phyloP scores from a whole-genome alignment of 2,888 invertebrate species.

The Rhyacophila evoluta region DNA sequence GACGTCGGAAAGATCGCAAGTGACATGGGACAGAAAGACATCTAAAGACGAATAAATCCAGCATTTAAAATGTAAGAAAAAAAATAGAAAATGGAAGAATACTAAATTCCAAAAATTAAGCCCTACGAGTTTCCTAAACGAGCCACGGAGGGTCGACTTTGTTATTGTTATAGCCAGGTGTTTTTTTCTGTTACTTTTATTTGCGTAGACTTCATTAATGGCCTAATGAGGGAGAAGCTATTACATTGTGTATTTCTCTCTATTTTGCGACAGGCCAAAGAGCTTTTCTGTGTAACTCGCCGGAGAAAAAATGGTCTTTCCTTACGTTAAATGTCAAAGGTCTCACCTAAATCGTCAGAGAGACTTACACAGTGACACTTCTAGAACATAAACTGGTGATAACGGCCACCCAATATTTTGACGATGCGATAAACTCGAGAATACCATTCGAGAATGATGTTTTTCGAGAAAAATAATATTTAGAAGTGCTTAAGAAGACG shows the following conservation, averaged over 20 bases:
- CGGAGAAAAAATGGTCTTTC: background rate
- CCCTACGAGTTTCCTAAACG: too few relatives aligned
- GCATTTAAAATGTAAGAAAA: too few relatives aligned
- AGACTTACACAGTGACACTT: background rate
- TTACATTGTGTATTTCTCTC: background rate
- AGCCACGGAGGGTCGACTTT: too few relatives aligned
- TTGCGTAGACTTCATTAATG: background rate
- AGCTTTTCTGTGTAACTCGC: background rate
- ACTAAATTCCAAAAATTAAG: too few relatives aligned
- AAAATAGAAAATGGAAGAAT: too few relatives aligned
- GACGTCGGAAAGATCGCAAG: too few relatives aligned
- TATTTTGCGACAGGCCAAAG: constrained; percentile 5
- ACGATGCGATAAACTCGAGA: constrained; percentile 10
- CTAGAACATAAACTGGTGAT: constrained; percentile 6
- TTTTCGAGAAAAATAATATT: constrained; percentile 5
- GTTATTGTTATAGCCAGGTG: too few relatives aligned
- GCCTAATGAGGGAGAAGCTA: background rate
- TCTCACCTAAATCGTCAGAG: background rate
- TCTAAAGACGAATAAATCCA: too few relatives aligned
- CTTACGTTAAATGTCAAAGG: constrained; percentile 17
- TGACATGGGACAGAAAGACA: too few relatives aligned
- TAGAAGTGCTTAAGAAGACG: background rate
- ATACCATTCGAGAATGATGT: background rate
- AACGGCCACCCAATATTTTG: constrained; percentile 18
- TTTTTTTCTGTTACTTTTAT: too few relatives aligned